phyloP scores from a whole-genome alignment of 2,113 vertebrate species.

The Nothobranchius furzeri region DNA sequence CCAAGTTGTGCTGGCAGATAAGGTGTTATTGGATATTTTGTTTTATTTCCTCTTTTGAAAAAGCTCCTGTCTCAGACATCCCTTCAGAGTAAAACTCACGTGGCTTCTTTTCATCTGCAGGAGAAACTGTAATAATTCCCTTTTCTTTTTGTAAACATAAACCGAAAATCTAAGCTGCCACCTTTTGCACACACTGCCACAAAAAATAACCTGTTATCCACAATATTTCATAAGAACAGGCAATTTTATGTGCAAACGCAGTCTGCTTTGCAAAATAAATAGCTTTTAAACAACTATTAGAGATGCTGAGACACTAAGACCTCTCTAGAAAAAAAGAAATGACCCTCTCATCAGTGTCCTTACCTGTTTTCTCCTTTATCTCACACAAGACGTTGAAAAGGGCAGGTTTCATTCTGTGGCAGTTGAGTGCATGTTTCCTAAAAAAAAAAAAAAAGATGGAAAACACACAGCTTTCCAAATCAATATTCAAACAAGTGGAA shows the following conservation, averaged over 20 bases:
- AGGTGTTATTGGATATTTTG: slow-evolving; percentile 61
- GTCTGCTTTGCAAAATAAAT: slow-evolving; percentile 17
- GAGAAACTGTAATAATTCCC: slow-evolving; percentile 68
- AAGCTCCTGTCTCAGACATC: slow-evolving; percentile 35
- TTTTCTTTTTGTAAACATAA: slow-evolving; percentile 67
- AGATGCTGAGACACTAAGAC: too few species aligned
- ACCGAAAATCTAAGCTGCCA: slow-evolving; percentile 68
- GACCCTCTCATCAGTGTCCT: slow-evolving; percentile 9
- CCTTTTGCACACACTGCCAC: slow-evolving; percentile 52
- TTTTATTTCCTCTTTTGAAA: slow-evolving; percentile 61
- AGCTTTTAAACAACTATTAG: too few species aligned
- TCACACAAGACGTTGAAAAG: slow-evolving; percentile 83
- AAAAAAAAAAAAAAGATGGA: slow-evolving; percentile 48
- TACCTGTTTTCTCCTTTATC: slow-evolving; percentile 83
- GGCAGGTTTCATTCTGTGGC: slow-evolving; percentile 83
- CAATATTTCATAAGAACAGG: too few species aligned
- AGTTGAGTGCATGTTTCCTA: slow-evolving; percentile 83
- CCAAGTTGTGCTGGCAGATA: slow-evolving; percentile 63
- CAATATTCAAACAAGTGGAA: slow-evolving; percentile 58
- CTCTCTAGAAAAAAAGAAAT: not conserved
- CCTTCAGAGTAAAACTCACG: slow-evolving; percentile 42
- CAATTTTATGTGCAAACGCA: too few species aligned
- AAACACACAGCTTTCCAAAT: slow-evolving; percentile 49
- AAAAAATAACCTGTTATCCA: not conserved
- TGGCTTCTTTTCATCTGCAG: slow-evolving; percentile 70